Evolutionary conservation across 2,888 invertebrate genomes (phyloP).

Genomic region (Mythimna impura): DNA sequence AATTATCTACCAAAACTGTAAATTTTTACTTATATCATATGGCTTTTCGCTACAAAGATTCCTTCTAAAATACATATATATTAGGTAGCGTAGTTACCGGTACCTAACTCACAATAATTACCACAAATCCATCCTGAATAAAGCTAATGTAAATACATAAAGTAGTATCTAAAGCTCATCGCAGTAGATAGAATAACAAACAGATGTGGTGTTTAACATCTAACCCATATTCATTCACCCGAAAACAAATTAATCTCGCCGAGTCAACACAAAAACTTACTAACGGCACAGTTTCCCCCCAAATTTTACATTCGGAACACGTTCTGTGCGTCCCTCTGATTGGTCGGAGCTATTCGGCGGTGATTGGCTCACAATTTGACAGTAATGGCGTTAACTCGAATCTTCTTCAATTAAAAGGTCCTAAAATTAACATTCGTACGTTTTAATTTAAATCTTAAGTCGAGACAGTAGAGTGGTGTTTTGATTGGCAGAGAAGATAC

Average conservation of each 20-base stretch:
- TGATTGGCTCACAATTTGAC: constrained; percentile 89
- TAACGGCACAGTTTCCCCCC: constrained; percentile 85
- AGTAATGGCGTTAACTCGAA: constrained; percentile 89
- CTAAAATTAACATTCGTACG: constrained; percentile 35
- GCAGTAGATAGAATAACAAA: constrained; percentile 43
- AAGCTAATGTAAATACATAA: constrained; percentile 9
- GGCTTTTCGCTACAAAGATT: neutral
- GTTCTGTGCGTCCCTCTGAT: constrained; percentile 77
- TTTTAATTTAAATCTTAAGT: constrained; percentile 49
- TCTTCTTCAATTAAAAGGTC: constrained; percentile 59
- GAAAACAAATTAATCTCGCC: constrained; percentile 73
- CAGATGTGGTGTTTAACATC: constrained; percentile 55
- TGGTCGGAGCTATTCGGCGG: constrained; percentile 80
- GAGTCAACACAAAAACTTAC: constrained; percentile 80
- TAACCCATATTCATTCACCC: constrained; percentile 66
- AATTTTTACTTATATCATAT: neutral
- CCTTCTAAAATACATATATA: too few species aligned
- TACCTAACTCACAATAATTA: neutral
- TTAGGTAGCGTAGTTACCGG: neutral
- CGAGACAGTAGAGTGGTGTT: constrained; percentile 12
- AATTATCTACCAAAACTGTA: neutral
- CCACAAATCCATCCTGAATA: neutral
- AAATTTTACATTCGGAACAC: constrained; percentile 88
- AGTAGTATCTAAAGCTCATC: constrained; percentile 3
- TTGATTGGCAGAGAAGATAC: constrained; percentile 22